Base-by-base conservation (phyloP, 2,888 invertebrate genomes). In the Sylvicola cinctus region DNA sequence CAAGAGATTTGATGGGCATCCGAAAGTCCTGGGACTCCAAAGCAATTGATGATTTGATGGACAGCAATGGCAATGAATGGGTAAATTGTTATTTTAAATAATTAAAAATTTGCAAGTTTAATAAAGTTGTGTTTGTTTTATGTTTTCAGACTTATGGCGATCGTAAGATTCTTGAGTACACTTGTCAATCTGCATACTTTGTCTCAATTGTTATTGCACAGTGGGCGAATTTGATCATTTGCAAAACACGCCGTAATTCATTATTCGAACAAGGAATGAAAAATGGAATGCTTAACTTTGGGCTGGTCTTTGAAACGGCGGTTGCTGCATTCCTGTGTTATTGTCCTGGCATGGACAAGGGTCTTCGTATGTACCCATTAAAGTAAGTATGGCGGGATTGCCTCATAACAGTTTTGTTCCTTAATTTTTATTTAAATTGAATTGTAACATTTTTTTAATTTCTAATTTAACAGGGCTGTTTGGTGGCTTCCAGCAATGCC, bases 1-100 rank as follows among this genome's bases (percentile, higher is more conserved):
- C 95, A 3, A 54, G 65, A 52, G 67, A 70, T 49, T 70, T 98
- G 46, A 80, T 95, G 57, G 96, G 96, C 44, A 81, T 98, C 52
- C 77, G 98, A 55, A 87, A 88, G 62, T 74, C 83, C 51, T 98
- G 98, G 98, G 98, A 98, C 58, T 91, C 95, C 23, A 87, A 88
- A 63, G 93, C 91, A 47, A 80, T 96, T 56, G 98, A 96, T 61
- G 96, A 98, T 69, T 68, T 98, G 51, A 75, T 81, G 44, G 98
- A 98, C 62, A 93, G 93, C 39, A 96, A 96, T 60, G 93, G 95
- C 54, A 96, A 96, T 62, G 95, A 96, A 84, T 96, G 96, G 95
- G 93, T 93, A 62, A 59, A 61, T 49, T 32, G n/a, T n/a, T n/a
- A n/a, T n/a, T n/a, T n/a, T n/a, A n/a, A n/a, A n/a, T n/a, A n/a